Evolutionary conservation across 2,113 vertebrate species (phyloP), one percentile per base, ranked within the genome.

Genomic region (Peromyscus polionotus): DNA sequence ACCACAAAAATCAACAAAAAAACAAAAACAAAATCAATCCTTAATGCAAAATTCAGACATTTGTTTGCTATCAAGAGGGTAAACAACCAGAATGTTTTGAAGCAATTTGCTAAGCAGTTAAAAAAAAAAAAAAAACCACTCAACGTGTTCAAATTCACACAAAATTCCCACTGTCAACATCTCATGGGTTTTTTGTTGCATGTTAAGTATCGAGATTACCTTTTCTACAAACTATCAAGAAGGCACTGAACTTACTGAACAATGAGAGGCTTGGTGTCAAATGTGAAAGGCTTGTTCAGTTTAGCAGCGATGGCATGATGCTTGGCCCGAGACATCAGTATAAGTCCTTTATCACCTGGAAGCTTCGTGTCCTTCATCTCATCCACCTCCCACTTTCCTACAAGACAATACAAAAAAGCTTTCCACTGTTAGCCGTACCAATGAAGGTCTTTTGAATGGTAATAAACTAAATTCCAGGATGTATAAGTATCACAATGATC

Each of bases 311-410:
- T 99, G 97, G 99, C 99, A 93, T 99, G 99, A 97, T 99, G 99
- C 94, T 99, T 99, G 95, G 99, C 99, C 83, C 99, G 98, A 36
- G 99, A 99, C 97, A 99, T 98, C 96, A 99, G 95, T 0, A 99
- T 99, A 94, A 99, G 99, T 36, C 99, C 99, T 99, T 99, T 99
- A 95, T 99, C 99, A 2, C 99, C 99, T 0, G 99, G 99, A 48
- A 99, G 99, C 94, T 99, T 99, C 0, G 98, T 98, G 79, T 99
- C 99, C 97, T 99, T 99, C 99, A 99, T 99, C 93, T 99, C 99
- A 97, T 99, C 99, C 84, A 99, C 99, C 76, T 99, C 99, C 99
- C 99, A 99, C 98, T 99, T 99, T 97, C 99, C 99, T 99, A 36
- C 1, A 98, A 95, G 51, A 97, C 48, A 97, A 94, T 1, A 97